Conservation (phyloP, 2,888 invertebrate species). For the Parnassius mnemosyne region DNA sequence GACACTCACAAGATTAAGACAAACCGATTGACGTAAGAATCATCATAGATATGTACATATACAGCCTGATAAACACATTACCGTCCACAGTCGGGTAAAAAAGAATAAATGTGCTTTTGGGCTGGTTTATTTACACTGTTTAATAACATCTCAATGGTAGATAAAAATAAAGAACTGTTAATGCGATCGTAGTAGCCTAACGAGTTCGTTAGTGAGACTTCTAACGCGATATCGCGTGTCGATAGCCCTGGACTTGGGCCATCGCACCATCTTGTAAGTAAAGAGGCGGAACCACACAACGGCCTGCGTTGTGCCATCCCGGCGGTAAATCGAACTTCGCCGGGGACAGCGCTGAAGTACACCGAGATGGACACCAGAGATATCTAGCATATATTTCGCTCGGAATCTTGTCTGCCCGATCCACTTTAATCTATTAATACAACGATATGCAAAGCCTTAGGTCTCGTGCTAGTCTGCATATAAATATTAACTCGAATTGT, state of each 20-base stretch:
- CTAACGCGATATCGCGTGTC: slow-evolving; percentile 53
- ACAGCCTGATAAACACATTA: too few species aligned
- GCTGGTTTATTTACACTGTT: background rate
- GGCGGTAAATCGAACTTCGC: slow-evolving; percentile 69
- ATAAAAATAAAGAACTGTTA: slow-evolving; percentile 43
- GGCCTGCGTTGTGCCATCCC: slow-evolving; percentile 56
- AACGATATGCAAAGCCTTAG: slow-evolving; percentile 30
- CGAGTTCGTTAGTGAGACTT: slow-evolving; percentile 57
- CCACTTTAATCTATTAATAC: slow-evolving; percentile 43
- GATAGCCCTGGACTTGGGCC: slow-evolving; percentile 52
- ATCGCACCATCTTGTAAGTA: slow-evolving; percentile 38
- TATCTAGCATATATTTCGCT: slow-evolving; percentile 52
- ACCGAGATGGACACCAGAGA: slow-evolving; percentile 58
- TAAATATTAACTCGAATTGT: background rate
- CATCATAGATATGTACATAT: too few species aligned
- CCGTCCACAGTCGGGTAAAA: too few species aligned
- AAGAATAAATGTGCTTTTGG: too few species aligned
- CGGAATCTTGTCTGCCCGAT: slow-evolving; percentile 43
- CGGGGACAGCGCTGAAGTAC: slow-evolving; percentile 62
- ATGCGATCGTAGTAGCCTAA: slow-evolving; percentile 45
- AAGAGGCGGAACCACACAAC: slow-evolving; percentile 67
- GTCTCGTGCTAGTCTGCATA: background rate
- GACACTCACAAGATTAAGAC: too few species aligned
- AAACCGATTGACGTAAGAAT: too few species aligned
- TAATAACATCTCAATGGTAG: slow-evolving; percentile 11